phyloP scores from a whole-genome alignment of 2,113 vertebrate species.

The Neolamprologus tretocephalus region DNA sequence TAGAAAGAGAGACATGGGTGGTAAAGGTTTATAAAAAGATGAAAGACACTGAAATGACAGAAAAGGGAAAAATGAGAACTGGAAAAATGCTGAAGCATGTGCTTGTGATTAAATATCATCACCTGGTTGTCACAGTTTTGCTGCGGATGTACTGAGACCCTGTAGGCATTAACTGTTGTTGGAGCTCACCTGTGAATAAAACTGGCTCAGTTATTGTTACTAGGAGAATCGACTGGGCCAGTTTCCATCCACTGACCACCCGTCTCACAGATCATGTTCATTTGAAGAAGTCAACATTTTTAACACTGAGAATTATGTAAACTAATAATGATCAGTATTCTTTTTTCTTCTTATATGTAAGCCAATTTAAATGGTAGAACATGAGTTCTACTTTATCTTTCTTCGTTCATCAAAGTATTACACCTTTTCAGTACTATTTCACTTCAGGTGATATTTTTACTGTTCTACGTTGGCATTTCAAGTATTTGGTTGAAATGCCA shows the following conservation, averaged over 20 bases:
- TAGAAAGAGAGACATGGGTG: not conserved
- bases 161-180: not conserved
- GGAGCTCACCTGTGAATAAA: not conserved
- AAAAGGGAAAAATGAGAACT: not conserved
- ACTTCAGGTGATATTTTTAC: not conserved
- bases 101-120: not conserved
- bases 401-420: not conserved
- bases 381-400: not conserved
- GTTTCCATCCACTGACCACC: constrained; percentile 10
- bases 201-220: not conserved
- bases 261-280: not conserved
- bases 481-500: not conserved
- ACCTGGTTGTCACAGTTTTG: not conserved
- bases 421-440: not conserved
- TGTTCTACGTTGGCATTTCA: not conserved
- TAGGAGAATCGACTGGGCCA: not conserved
- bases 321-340: not conserved
- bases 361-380: not conserved
- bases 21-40: not conserved
- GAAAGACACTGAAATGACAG: not conserved
- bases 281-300: not conserved
- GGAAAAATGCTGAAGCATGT: not conserved
- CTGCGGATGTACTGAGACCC: not conserved
- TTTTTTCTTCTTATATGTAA: not conserved
- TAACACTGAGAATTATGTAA: not conserved